Conservation (phyloP, 37 sponge, comb jelly and placozoan genomes). For the Diacarnus erythraeanus region DNA sequence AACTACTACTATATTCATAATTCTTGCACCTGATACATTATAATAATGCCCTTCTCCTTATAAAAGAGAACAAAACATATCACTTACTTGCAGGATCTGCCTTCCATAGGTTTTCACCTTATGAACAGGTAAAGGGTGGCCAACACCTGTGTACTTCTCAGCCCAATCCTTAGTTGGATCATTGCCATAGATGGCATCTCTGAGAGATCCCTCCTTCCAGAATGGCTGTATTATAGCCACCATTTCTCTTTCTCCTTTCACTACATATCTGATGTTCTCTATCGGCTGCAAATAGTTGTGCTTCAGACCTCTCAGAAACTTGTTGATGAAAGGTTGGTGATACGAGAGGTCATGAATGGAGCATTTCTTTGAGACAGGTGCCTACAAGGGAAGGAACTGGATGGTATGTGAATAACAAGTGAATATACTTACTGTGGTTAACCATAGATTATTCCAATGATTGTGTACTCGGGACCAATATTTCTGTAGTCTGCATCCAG, state of each 20-base stretch:
- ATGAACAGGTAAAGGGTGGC: not conserved
- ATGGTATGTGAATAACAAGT: too few relatives aligned
- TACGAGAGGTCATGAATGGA: too few relatives aligned
- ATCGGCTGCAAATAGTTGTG: not conserved
- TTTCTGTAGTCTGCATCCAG: too few relatives aligned
- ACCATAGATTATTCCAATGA: too few relatives aligned
- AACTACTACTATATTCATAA: too few relatives aligned
- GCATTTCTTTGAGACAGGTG: too few relatives aligned
- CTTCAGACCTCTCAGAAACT: not conserved
- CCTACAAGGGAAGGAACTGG: too few relatives aligned
- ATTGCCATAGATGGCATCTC: not conserved
- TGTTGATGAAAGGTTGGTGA: not conserved
- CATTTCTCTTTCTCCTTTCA: not conserved
- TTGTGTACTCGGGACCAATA: too few relatives aligned
- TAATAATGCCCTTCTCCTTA: too few relatives aligned
- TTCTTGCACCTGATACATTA: too few relatives aligned
- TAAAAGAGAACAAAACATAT: not conserved
- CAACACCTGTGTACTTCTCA: not conserved
- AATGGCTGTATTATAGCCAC: not conserved
- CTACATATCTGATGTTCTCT: not conserved
- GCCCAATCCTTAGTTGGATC: not conserved
- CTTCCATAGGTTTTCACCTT: not conserved
- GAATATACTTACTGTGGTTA: too few relatives aligned
- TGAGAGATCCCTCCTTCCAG: not conserved
- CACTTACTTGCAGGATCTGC: not conserved